phyloP scores from a whole-genome alignment of 2,797 vertebrate genomes.

The Mormyrops boulengeri region DNA sequence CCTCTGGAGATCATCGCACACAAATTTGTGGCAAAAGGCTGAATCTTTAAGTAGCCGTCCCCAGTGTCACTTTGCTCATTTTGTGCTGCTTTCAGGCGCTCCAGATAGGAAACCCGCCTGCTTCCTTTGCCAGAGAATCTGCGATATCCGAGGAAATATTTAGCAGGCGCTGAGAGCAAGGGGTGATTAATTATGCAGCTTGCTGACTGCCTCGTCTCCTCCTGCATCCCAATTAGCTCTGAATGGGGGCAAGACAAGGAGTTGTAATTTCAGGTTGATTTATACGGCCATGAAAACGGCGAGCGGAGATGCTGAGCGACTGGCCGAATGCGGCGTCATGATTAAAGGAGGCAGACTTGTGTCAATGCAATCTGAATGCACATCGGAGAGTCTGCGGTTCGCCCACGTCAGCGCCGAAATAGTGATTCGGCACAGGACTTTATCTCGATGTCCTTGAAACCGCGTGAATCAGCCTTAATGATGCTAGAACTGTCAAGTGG shows the following conservation, averaged over 20 bases:
- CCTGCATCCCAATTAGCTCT: constrained; percentile 5
- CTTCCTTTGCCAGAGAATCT: not conserved
- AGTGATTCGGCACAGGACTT: not conserved
- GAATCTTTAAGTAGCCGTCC: not conserved
- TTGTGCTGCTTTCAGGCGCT: not conserved
- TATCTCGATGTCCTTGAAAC: not conserved
- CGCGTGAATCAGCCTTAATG: not conserved
- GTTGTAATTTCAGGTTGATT: constrained; percentile 14
- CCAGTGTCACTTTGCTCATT: not conserved
- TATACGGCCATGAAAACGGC: not conserved
- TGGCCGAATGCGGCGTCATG: not conserved
- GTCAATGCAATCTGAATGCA: not conserved
- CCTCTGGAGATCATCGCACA: not conserved
- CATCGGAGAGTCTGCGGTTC: not conserved
- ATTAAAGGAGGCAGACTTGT: not conserved
- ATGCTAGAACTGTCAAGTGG: not conserved
- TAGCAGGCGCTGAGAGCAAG: not conserved
- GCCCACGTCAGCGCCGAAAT: not conserved
- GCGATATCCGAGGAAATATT: constrained; percentile 6
- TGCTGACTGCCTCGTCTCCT: not conserved
- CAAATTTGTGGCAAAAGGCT: not conserved
- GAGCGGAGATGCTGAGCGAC: not conserved
- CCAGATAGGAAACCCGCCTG: not conserved
- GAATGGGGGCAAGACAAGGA: not conserved
- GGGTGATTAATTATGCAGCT: constrained; percentile 16